A percentile compares a stretch with the other conserved stretches of the same genome.
Evolutionary conservation across 2,797 vertebrate species (phyloP).

Genomic region (Danio choprae): DNA sequence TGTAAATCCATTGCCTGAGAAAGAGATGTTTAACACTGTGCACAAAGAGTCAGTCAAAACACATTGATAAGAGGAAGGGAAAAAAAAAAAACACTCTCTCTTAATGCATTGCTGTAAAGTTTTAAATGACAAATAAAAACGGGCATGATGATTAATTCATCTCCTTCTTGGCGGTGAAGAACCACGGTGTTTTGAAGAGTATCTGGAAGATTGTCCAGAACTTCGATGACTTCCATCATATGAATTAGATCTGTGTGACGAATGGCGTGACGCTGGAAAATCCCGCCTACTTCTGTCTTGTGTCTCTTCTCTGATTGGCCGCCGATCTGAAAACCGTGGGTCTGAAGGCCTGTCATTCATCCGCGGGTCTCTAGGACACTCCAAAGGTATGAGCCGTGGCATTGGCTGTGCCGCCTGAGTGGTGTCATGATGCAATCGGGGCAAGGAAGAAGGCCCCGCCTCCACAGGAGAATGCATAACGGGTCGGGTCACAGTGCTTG

Average conservation of each 20-base stretch:
- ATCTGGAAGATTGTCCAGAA: neutral
- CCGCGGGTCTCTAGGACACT: conserved; percentile 66
- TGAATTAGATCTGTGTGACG: neutral
- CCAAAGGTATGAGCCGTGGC: conserved; percentile 35
- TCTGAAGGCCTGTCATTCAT: conserved; percentile 66
- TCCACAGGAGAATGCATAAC: neutral
- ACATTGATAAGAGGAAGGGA: neutral
- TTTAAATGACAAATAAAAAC: conserved; percentile 37
- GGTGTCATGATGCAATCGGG: neutral
- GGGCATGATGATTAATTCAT: conserved; percentile 6
- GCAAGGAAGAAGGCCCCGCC: neutral
- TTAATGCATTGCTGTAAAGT: neutral
- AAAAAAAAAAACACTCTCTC: conserved; percentile 2
- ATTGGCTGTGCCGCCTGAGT: neutral
- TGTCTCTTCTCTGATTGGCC: conserved; percentile 38
- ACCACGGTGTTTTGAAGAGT: neutral
- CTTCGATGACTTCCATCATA: neutral
- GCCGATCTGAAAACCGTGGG: conserved; percentile 69
- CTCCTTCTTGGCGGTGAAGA: neutral
- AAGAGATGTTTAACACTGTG: neutral
- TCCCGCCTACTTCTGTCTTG: neutral
- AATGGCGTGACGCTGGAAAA: conserved; percentile 16
- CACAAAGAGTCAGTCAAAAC: neutral
- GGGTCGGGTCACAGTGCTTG: neutral
- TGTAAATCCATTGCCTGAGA: neutral